phyloP scores from a whole-genome alignment of 2,888 invertebrate species.

The Brachypalpus laphriformis region DNA sequence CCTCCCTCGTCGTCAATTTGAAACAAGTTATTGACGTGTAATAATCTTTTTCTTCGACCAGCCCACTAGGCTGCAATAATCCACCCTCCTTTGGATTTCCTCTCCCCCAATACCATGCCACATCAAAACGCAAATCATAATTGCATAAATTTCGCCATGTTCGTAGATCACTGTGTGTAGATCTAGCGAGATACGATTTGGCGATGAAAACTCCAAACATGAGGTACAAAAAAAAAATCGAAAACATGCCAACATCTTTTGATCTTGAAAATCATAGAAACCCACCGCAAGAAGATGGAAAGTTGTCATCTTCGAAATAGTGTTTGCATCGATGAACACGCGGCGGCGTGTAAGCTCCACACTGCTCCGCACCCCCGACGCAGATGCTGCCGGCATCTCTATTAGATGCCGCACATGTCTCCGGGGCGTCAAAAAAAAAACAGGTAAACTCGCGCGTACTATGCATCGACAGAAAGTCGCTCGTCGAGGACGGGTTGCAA shows the following conservation, averaged over 20 bases:
- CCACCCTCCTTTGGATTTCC: not conserved
- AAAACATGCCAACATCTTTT: constrained; percentile 28
- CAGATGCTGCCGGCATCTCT: constrained; percentile 37
- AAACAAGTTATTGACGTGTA: not conserved
- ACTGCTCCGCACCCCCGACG: not conserved
- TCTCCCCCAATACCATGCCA: not conserved
- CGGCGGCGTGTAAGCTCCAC: constrained; percentile 17
- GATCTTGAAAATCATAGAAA: constrained; percentile 67
- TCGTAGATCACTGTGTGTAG: constrained; percentile 41
- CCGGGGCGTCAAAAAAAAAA: constrained; percentile 35
- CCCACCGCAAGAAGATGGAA: constrained; percentile 56
- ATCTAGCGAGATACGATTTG: constrained; percentile 40
- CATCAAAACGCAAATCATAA: constrained; percentile 48
- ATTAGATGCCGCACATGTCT: constrained; percentile 55
- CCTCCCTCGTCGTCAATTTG: not conserved
- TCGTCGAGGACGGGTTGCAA: constrained; percentile 23
- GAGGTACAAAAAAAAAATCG: not conserved
- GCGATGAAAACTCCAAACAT: constrained; percentile 40
- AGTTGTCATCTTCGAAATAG: constrained; percentile 70
- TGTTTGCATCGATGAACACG: constrained; percentile 52
- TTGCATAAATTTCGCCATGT: constrained; percentile 58
- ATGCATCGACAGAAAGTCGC: constrained; percentile 22
- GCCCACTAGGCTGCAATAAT: not conserved
- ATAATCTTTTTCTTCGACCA: no score
- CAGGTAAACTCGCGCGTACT: constrained; percentile 27